phyloP scores from a whole-genome alignment of 2,797 vertebrate species.

The Pampus argenteus region DNA sequence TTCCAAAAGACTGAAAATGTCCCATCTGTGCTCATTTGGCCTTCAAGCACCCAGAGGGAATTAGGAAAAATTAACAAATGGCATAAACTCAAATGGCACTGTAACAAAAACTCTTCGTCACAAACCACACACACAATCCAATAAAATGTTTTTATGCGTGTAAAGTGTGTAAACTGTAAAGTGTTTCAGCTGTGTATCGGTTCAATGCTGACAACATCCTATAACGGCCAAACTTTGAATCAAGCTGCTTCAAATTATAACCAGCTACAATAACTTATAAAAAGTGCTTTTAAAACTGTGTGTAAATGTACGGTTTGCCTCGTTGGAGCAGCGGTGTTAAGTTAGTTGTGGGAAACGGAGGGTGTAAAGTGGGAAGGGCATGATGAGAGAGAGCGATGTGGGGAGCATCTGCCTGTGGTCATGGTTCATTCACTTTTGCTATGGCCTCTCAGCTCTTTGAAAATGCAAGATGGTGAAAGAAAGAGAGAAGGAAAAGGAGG shows the following conservation, averaged over 20 bases:
- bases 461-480: slow-evolving; percentile 84
- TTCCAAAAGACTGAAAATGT: slow-evolving; percentile 70
- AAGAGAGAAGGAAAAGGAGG: slow-evolving; percentile 44
- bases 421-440: slow-evolving; percentile 82
- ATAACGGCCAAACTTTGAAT: no score
- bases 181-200: not conserved
- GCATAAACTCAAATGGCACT: slow-evolving; percentile 57
- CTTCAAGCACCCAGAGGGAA: slow-evolving; percentile 62
- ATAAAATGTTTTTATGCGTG: not conserved
- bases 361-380: slow-evolving; percentile 70
- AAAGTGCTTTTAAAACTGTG: slow-evolving; percentile 8
- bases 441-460: slow-evolving; percentile 84
- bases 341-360: slow-evolving; percentile 71
- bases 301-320: slow-evolving; percentile 23
- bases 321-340: slow-evolving; percentile 49
- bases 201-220: slow-evolving; percentile 8
- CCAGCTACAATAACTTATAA: not conserved
- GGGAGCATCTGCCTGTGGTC: slow-evolving; percentile 80
- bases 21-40: slow-evolving; percentile 78
- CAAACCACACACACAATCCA: not conserved
- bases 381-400: slow-evolving; percentile 58
- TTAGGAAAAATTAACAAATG: slow-evolving; percentile 72
- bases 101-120: slow-evolving; percentile 16
- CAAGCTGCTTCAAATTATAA: slow-evolving; percentile 37
- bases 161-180: not conserved